Conservation (phyloP, 2,888 invertebrate genomes). For the Euzetes globulus region DNA sequence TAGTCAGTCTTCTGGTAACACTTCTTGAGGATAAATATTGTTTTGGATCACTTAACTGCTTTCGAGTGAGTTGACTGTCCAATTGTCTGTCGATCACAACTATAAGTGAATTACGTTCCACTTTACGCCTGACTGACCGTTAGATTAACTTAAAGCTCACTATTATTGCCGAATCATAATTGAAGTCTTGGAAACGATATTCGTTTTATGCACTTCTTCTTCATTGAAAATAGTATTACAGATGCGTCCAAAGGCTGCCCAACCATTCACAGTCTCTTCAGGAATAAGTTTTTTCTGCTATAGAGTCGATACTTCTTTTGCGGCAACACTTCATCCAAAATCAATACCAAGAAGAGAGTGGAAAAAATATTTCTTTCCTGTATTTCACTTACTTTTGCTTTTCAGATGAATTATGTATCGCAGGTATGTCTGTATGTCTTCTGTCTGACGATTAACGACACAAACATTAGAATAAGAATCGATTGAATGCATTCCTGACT, state of each 20-base stretch:
- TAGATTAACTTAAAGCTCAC: slow-evolving; percentile 5
- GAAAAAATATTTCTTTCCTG: background rate
- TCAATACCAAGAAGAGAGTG: background rate
- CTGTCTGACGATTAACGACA: background rate
- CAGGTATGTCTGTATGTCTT: background rate
- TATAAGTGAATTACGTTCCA: background rate
- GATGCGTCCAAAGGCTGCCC: too few species aligned
- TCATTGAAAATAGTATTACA: background rate
- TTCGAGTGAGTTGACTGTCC: background rate
- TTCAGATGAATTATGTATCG: background rate
- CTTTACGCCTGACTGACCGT: slow-evolving; percentile 5
- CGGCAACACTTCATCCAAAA: background rate
- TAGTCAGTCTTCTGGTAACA: background rate
- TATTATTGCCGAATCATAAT: slow-evolving; percentile 13
- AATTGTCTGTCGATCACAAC: background rate
- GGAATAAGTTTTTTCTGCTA: background rate
- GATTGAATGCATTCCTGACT: background rate
- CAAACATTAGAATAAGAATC: slow-evolving; percentile 2
- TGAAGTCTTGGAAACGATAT: slow-evolving; percentile 2
- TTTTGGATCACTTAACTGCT: background rate
- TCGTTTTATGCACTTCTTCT: slow-evolving; percentile 11
- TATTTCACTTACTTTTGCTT: background rate
- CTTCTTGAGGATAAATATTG: slow-evolving; percentile 15
- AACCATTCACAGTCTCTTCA: background rate
- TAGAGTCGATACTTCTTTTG: background rate